phyloP scores from a whole-genome alignment of 92 coral and sea anemone species.

The Umimayanthus chanpuru region DNA sequence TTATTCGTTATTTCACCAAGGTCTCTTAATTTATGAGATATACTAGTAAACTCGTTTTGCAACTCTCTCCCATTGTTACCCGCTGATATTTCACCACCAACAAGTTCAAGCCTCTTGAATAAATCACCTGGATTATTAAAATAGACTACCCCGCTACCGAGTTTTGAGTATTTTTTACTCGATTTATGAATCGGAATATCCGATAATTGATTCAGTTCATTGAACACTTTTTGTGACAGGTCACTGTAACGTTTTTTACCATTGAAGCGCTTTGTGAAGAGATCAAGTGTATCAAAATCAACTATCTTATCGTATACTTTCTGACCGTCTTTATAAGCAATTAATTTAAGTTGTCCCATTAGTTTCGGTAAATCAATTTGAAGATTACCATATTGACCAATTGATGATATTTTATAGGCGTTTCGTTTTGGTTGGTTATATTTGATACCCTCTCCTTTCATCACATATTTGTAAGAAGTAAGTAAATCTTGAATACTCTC shows the following conservation, averaged over 20 bases:
- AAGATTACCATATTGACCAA: constrained; percentile 11
- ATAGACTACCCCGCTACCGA: too few species aligned
- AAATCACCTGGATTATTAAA: too few species aligned
- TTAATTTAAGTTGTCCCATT: constrained; percentile 29
- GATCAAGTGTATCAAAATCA: constrained; percentile 19
- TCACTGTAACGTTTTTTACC: too few species aligned
- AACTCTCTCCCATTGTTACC: constrained; percentile 10
- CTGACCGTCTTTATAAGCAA: background rate
- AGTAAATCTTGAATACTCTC: background rate
- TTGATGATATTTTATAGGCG: constrained; percentile 14
- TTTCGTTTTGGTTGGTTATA: constrained; percentile 49
- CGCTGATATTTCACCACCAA: constrained; percentile 24
- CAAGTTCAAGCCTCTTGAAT: too few species aligned
- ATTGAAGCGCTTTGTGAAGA: background rate
- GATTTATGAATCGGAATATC: too few species aligned
- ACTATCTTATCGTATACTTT: constrained; percentile 25
- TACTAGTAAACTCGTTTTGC: constrained; percentile 18
- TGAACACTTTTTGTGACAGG: too few species aligned
- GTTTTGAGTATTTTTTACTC: too few species aligned
- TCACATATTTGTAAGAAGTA: too few species aligned
- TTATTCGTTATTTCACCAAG: background rate
- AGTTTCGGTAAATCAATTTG: constrained; percentile 40
- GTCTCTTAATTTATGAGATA: constrained; percentile 29
- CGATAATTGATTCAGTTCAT: too few species aligned
- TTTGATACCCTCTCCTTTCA: constrained; percentile 8